Conservation (phyloP, 2,888 invertebrate species). For the Ypsolopha sequella region DNA sequence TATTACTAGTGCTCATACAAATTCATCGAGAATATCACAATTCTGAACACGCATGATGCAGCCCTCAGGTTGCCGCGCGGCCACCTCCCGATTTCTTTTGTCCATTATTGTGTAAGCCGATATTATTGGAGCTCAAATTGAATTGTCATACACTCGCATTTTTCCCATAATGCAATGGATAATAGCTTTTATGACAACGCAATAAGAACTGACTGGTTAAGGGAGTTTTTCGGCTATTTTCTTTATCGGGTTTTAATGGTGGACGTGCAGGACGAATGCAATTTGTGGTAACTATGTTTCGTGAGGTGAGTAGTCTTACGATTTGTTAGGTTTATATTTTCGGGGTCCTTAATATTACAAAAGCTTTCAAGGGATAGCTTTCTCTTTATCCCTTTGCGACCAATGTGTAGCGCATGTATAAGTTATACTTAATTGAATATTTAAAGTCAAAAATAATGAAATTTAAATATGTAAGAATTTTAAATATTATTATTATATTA, state of each 20-base stretch:
- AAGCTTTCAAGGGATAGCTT: no score
- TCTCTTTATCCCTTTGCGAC: no score
- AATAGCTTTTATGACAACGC: no score
- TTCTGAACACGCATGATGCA: constrained; percentile 19
- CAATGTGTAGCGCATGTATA: no score
- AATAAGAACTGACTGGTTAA: no score
- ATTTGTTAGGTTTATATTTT: neutral
- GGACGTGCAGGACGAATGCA: constrained; percentile 30
- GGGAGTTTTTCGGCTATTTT: constrained; percentile 5
- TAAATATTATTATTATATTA: no score
- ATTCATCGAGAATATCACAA: constrained; percentile 4
- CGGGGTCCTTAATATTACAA: no score
- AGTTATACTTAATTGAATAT: no score
- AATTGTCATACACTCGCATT: constrained; percentile 48
- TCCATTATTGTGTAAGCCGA: constrained; percentile 60
- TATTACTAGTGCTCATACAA: no score
- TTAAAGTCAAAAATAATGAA: no score
- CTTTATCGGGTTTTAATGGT: constrained; percentile 45
- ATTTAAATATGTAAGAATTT: no score
- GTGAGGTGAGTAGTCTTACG: neutral
- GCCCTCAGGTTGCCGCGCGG: constrained; percentile 26
- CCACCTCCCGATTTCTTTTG: constrained; percentile 42
- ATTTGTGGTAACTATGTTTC: neutral
- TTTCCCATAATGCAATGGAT: no score
- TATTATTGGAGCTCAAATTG: constrained; percentile 62